phyloP scores from a whole-genome alignment of 1,140 invertebrate genomes.

The Drosophila nasuta region DNA sequence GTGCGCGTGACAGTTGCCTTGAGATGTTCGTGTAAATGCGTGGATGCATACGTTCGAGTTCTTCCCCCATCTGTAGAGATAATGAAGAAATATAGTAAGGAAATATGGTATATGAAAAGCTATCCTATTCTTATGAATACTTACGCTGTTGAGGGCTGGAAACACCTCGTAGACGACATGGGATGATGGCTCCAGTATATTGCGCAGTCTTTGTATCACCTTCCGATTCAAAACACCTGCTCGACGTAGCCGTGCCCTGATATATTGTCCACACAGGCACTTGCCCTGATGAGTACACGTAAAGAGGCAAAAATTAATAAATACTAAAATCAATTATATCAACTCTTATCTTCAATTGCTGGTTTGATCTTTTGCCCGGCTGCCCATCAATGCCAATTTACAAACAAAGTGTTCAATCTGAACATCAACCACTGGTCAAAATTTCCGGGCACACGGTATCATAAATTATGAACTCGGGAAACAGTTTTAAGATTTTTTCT shows the following conservation, averaged over 20 bases:
- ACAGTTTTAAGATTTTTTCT: conserved; percentile 18
- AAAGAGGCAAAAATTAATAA: conserved; percentile 50
- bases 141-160: conserved; percentile 80
- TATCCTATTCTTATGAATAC: conserved; percentile 17
- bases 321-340: conserved; percentile 48
- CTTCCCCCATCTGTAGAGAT: conserved; percentile 77
- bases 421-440: conserved; percentile 43
- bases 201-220: conserved; percentile 76
- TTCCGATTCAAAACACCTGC: conserved; percentile 83
- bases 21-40: conserved; percentile 87
- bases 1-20: conserved; percentile 86
- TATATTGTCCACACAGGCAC: conserved; percentile 82
- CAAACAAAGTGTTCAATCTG: background rate
- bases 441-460: conserved; percentile 41
- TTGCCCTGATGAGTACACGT: conserved; percentile 64
- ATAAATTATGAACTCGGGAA: conserved; percentile 43
- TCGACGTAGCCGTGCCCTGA: conserved; percentile 74
- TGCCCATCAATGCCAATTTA: conserved; percentile 20
- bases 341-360: conserved; percentile 19
- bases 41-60: conserved; percentile 89
- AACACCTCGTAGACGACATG: conserved; percentile 82
- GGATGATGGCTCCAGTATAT: conserved; percentile 78
- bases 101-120: background rate
- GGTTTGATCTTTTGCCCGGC: conserved; percentile 53
- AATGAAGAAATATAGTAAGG: background rate